These are phyloP conservation scores for Antedon mediterranea DNA, from an alignment of 53 echinoderm and acorn worm genomes.

Conservation along the genomic window DNA sequence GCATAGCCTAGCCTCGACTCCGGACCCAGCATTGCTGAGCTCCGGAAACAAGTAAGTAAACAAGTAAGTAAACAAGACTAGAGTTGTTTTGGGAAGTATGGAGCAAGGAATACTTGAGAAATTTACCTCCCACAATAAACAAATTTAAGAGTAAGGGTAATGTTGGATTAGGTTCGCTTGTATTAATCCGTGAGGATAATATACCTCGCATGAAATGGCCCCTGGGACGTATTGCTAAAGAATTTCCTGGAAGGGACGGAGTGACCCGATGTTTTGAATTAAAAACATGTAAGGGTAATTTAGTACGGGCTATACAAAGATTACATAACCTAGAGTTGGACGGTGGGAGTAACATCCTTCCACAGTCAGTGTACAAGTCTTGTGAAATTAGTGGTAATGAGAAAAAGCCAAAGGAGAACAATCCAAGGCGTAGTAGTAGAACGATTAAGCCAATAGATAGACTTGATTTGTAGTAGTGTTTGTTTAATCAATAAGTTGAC, in stretches of 20 bases:
- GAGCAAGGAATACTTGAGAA: slow-evolving; percentile 18
- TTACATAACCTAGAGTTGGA: slow-evolving; percentile 16
- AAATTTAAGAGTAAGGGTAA: too few relatives aligned
- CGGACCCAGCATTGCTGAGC: too few relatives aligned
- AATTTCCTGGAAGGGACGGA: slow-evolving; percentile 18
- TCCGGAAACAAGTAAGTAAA: too few relatives aligned
- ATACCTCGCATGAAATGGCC: slow-evolving; percentile 20
- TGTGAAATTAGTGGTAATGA: too few relatives aligned
- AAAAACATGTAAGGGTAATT: slow-evolving; percentile 7
- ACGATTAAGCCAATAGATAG: too few relatives aligned
- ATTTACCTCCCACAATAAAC: slow-evolving; percentile 15
- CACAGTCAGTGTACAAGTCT: too few relatives aligned
- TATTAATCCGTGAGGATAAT: slow-evolving; percentile 8
- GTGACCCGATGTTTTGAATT: slow-evolving; percentile 11
- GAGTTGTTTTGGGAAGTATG: slow-evolving; percentile 14
- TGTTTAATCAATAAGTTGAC: too few relatives aligned
- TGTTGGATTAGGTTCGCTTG: slow-evolving; percentile 13
- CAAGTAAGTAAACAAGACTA: too few relatives aligned
- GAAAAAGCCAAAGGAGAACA: too few relatives aligned
- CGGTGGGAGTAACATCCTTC: slow-evolving; percentile 3
- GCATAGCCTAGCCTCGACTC: too few relatives aligned
- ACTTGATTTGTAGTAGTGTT: too few relatives aligned
- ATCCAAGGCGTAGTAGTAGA: too few relatives aligned
- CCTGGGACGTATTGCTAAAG: slow-evolving; percentile 3
- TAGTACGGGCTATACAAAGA: slow-evolving; percentile 11